Base-by-base conservation (phyloP, 2,888 invertebrate species). In the Lottia scabra region DNA sequence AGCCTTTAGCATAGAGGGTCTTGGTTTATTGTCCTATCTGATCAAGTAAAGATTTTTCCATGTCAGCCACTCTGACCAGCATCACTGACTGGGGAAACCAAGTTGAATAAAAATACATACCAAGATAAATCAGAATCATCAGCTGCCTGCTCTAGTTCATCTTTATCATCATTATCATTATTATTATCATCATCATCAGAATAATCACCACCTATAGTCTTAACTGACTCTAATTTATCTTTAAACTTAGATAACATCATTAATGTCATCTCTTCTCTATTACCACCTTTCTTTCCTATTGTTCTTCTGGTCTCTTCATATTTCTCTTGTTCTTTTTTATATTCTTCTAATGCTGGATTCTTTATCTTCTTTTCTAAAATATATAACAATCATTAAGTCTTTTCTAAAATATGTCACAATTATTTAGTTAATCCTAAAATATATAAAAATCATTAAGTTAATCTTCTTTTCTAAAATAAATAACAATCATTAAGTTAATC, bases 211-310 rank as follows among this genome's bases (percentile, higher is more conserved):
- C 76, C 81, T 27, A 87, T 16, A 6, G 73, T 78, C 81, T 93
- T 94, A 0, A 93, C 93, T 0, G 92, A 91, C 76, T 93, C 92
- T 26, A 97, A 90, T 88, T 95, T 96, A 2, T 91, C 92, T 87
- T 94, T 94, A 88, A 99, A 98, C 86, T 95, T 95, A 0, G 93
- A 93, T 68, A 98, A 90, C 56, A 98, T 89, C 69, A 93, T 91
- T 70, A 97, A 90, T 0, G 98, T 97, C 87, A 95, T 74, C 12
- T 82, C 78, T 73, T 90, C 89, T 26, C 89, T 77, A 16, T 76
- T 76, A 0, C 78, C 67, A 0, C 86, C 87, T 67, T 87, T 86
- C 70, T 80, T 82, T 8, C 76, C 77, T 63, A 82, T 81, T 68
- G 81, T 75, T 63, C 85, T 84, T 48, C 83, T 80, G 23, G 82